phyloP scores from a whole-genome alignment of 2,888 invertebrate species.

The Hyalella azteca region DNA sequence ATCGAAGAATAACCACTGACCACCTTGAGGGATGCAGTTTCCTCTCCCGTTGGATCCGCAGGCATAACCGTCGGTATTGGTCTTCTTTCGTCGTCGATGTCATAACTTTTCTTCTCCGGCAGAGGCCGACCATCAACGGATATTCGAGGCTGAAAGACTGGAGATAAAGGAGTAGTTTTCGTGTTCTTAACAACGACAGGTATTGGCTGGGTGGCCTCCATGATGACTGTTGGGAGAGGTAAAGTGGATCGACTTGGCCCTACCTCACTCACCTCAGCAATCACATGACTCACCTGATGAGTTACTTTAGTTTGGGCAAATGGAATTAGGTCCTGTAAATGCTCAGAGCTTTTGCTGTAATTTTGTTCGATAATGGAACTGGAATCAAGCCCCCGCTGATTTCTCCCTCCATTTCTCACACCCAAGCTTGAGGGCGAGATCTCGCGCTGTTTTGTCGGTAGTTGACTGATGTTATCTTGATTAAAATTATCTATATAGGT shows the following conservation, averaged over 20 bases:
- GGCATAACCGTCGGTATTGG: background rate
- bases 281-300: background rate
- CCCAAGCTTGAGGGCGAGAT: too few species aligned
- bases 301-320: background rate
- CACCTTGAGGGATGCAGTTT: background rate
- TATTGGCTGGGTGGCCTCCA: conserved; percentile 16
- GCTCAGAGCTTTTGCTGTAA: too few species aligned
- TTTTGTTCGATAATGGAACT: too few species aligned
- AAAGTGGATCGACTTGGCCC: background rate
- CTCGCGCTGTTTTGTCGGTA: too few species aligned
- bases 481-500: too few species aligned
- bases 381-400: too few species aligned
- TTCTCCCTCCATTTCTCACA: too few species aligned
- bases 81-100: background rate
- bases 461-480: too few species aligned
- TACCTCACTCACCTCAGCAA: conserved; percentile 3
- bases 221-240: background rate
- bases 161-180: background rate
- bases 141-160: background rate
- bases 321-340: too few species aligned
- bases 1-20: conserved; percentile 18
- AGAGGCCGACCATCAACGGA: conserved; percentile 5
- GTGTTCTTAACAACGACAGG: background rate
- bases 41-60: background rate
- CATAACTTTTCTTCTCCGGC: background rate